phyloP scores from a whole-genome alignment of 2,888 invertebrate genomes.

The Latrodectus hesperus region DNA sequence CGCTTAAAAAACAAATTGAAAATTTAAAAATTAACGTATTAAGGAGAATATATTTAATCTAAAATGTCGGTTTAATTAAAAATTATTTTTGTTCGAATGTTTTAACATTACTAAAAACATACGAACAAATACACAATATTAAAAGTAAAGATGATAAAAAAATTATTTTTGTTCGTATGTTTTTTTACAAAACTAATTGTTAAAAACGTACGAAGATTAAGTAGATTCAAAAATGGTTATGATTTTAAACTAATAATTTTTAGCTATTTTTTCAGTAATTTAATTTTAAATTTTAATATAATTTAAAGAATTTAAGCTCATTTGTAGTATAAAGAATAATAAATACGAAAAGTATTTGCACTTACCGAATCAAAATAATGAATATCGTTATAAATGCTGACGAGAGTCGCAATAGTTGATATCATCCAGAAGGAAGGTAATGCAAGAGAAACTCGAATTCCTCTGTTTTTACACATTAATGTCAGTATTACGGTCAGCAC shows the following conservation, averaged over 20 bases:
- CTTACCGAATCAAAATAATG: constrained; percentile 39
- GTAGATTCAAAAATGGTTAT: too few species aligned
- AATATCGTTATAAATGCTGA: constrained; percentile 55
- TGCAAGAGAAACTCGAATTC: constrained; percentile 44
- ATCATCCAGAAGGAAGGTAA: constrained; percentile 64
- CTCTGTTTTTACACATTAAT: constrained; percentile 48
- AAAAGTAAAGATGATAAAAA: not conserved
- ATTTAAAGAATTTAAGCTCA: not conserved
- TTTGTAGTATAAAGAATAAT: not conserved
- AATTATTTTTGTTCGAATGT: too few species aligned
- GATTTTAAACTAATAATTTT: too few species aligned
- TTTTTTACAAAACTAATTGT: too few species aligned
- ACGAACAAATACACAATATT: not conserved
- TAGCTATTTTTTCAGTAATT: not conserved
- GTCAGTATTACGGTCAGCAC: constrained; percentile 41
- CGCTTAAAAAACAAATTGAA: too few species aligned
- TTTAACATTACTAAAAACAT: too few species aligned
- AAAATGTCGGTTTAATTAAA: too few species aligned
- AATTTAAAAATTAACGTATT: too few species aligned
- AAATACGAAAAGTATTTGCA: too few species aligned
- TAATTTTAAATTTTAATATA: too few species aligned
- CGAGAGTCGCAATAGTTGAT: constrained; percentile 44
- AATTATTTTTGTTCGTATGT: not conserved
- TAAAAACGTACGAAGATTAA: too few species aligned
- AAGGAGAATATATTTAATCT: too few species aligned